These are phyloP conservation scores for Stenoptilia bipunctidactyla DNA, from an alignment of 2,888 invertebrate species.

Conservation along the genomic window DNA sequence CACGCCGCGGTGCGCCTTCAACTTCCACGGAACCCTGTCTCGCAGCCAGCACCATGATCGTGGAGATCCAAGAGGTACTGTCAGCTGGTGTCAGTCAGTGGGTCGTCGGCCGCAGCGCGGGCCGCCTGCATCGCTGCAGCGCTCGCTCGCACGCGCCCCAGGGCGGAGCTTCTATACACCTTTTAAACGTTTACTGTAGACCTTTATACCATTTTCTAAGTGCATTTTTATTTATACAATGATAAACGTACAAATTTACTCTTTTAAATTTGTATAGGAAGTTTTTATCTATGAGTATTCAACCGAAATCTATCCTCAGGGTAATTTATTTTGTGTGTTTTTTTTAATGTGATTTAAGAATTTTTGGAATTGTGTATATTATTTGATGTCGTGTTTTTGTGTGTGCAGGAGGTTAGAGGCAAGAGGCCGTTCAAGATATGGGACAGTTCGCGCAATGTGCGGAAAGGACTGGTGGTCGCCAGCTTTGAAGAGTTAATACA, in stretches of 20 bases:
- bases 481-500: slow-evolving; percentile 90
- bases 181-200: neutral
- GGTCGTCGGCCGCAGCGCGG: slow-evolving; percentile 66
- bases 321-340: too few relatives aligned
- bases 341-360: too few relatives aligned
- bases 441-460: slow-evolving; percentile 94
- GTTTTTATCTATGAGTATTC: too few relatives aligned
- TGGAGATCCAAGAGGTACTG: slow-evolving; percentile 63
- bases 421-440: slow-evolving; percentile 98
- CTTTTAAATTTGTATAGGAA: too few relatives aligned
- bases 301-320: too few relatives aligned
- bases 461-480: slow-evolving; percentile 93
- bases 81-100: slow-evolving; percentile 56
- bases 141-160: neutral
- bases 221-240: neutral
- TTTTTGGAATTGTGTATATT: slow-evolving; percentile 9
- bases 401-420: slow-evolving; percentile 89
- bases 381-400: slow-evolving; percentile 15
- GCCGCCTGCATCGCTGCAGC: slow-evolving; percentile 24
- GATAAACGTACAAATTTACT: too few relatives aligned
- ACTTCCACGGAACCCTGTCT: neutral
- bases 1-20: slow-evolving; percentile 34
- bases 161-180: neutral
- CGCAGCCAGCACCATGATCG: slow-evolving; percentile 49
- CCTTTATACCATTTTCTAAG: neutral